A percentile compares a stretch with the other conserved stretches of the same genome.
These are phyloP conservation scores for Huso huso DNA, from an alignment of 2,797 vertebrate species.

Conservation along the genomic window DNA sequence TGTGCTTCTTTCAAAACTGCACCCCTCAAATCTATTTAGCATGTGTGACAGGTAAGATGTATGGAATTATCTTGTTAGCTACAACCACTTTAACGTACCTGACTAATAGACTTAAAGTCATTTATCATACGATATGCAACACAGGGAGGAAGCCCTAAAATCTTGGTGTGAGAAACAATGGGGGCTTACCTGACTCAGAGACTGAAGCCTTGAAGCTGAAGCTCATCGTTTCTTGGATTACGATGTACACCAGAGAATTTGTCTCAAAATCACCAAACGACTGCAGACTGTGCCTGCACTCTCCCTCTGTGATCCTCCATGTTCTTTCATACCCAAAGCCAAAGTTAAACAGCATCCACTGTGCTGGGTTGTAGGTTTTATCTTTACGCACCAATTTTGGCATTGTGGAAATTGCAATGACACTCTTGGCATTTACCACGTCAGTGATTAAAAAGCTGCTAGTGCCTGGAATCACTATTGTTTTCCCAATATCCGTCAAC, in stretches of 20 bases:
- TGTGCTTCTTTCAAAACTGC: too few relatives aligned
- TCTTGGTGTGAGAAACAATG: too few relatives aligned
- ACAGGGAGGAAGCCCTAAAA: too few relatives aligned
- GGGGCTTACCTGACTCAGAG: conserved; percentile 14
- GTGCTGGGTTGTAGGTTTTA: not conserved
- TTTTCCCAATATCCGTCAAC: conserved; percentile 7
- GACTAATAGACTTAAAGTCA: too few relatives aligned
- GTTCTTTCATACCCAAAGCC: not conserved
- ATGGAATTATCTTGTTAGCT: too few relatives aligned
- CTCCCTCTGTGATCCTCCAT: conserved; percentile 16
- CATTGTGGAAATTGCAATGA: conserved; percentile 8
- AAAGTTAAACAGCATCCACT: conserved; percentile 17
- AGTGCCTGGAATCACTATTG: conserved; percentile 15
- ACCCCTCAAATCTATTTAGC: too few relatives aligned
- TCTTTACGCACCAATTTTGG: not conserved
- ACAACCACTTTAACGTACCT: too few relatives aligned
- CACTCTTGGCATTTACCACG: not conserved
- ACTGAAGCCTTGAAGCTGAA: conserved; percentile 20
- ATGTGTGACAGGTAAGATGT: too few relatives aligned
- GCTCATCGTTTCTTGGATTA: conserved; percentile 12
- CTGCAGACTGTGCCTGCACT: conserved; percentile 15
- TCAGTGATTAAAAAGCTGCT: conserved; percentile 18
- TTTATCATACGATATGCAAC: too few relatives aligned
- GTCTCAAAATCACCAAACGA: conserved; percentile 9
- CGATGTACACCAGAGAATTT: conserved; percentile 15